Evolutionary conservation across 1,140 invertebrate species (phyloP), one percentile per base, ranked within the genome.

Genomic region (Heliconius eleuchia): DNA sequence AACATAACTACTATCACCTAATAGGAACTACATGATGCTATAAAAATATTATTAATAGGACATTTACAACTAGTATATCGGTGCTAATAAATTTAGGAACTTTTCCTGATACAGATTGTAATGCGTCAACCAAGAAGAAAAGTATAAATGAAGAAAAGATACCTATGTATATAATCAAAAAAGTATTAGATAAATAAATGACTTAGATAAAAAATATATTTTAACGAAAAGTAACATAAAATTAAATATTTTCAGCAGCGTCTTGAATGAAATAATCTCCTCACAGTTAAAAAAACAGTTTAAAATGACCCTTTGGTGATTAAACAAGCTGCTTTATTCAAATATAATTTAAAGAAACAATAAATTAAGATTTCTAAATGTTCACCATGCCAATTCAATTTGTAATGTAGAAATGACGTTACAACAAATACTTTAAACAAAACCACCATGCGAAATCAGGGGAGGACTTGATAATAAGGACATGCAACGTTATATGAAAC

Each of bases 401-500:
- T 39, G 70, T 46, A 52, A 76, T 34, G 27, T 30, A 74, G 30
- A 50, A 52, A 52, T 75, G 8, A 72, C 71, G 42, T 72, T n/a
- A 46, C 42, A 23, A 46, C 37, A 60, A 57, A 70, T 7, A 73
- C 13, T 52, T 70, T 66, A 42, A 75, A 76, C 16, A 72, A 71
- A 76, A 80, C 75, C 77, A 83, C 81, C 85, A 91, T 91, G 89
- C 89, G 80, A 80, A 72, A 76, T 80, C 16, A 74, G 71, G 87
- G 83, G 78, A 81, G 73, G 83, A 89, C 87, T 88, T 77, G 79
- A 92, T 85, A 86, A 87, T 80, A 27, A 42, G 46, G 30, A 88
- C 91, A 92, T 92, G 91, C 91, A 91, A 90, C 85, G 86, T 83
- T 89, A 80, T 87, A 88, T 86, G 84, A 86, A 74, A 82, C 80